These are phyloP conservation scores for Raja brachyura DNA, from an alignment of 2,113 vertebrate genomes.

Conservation along the genomic window DNA sequence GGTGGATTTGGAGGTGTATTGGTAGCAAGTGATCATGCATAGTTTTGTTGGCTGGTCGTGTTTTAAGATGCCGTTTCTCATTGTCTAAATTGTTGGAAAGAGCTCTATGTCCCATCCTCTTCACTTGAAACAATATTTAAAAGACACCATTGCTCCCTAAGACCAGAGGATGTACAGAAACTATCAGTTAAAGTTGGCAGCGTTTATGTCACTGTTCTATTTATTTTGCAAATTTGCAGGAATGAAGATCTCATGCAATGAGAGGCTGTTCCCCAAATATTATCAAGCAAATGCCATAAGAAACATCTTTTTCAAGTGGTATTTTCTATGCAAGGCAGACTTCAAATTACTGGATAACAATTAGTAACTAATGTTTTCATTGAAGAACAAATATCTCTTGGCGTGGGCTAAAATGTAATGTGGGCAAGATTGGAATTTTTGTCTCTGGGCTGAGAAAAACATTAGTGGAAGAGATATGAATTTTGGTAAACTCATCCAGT, in stretches of 20 bases:
- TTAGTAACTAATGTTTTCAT: constrained; percentile 4
- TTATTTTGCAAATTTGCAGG: neutral
- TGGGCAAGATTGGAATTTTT: neutral
- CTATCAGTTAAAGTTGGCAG: neutral
- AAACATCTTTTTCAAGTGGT: neutral
- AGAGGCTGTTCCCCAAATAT: neutral
- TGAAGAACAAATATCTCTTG: neutral
- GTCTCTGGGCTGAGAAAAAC: neutral
- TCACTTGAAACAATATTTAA: neutral
- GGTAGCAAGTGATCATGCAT: neutral
- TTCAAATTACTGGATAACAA: neutral
- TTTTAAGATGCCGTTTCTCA: neutral
- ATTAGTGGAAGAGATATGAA: neutral
- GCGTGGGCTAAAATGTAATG: neutral
- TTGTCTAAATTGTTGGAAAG: neutral
- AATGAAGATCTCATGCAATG: neutral
- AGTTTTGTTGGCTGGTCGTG: neutral
- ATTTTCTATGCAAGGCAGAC: neutral
- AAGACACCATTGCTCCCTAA: too few species aligned
- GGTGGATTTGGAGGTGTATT: neutral
- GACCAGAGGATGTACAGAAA: neutral
- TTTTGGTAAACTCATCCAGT: neutral
- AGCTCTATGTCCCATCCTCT: too few species aligned
- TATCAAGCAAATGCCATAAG: neutral
- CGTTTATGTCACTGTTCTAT: neutral